These are phyloP conservation scores for Drosophila miranda DNA, from an alignment of 1,140 invertebrate species.

Conservation along the genomic window DNA sequence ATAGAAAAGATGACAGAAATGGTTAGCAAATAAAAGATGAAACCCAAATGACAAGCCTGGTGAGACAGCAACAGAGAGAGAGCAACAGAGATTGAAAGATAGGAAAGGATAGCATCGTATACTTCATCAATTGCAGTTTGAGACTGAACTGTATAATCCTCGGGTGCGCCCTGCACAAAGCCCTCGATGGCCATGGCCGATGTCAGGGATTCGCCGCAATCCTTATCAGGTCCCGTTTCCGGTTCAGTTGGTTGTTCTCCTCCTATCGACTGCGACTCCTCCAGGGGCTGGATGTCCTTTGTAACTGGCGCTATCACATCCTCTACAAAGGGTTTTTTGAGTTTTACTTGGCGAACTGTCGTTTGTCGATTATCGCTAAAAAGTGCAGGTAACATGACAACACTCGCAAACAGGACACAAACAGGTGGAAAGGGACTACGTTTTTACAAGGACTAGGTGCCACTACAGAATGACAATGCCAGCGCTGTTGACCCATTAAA, in stretches of 20 bases:
- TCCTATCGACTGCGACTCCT: slow-evolving; percentile 7
- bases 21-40: slow-evolving; percentile 26
- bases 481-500: slow-evolving; percentile 23
- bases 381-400: slow-evolving; percentile 26
- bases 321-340: slow-evolving; percentile 45
- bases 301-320: slow-evolving; percentile 56
- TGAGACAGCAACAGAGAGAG: slow-evolving; percentile 24
- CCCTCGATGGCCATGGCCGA: slow-evolving; percentile 85
- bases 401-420: background rate
- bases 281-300: background rate
- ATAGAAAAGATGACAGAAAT: slow-evolving; percentile 12
- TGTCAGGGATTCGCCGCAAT: slow-evolving; percentile 71
- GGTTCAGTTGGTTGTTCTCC: background rate
- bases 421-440: background rate
- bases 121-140: slow-evolving; percentile 83
- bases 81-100: slow-evolving; percentile 24
- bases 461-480: slow-evolving; percentile 36
- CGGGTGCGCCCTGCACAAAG: slow-evolving; percentile 86
- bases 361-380: slow-evolving; percentile 21
- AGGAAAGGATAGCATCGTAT: slow-evolving; percentile 63
- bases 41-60: slow-evolving; percentile 18
- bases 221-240: slow-evolving; percentile 51
- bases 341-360: slow-evolving; percentile 11
- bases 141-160: slow-evolving; percentile 83
- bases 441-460: slow-evolving; percentile 32